Evolutionary conservation across 2,797 vertebrate genomes (phyloP).

Genomic region (Acanthurus leucopareius): DNA sequence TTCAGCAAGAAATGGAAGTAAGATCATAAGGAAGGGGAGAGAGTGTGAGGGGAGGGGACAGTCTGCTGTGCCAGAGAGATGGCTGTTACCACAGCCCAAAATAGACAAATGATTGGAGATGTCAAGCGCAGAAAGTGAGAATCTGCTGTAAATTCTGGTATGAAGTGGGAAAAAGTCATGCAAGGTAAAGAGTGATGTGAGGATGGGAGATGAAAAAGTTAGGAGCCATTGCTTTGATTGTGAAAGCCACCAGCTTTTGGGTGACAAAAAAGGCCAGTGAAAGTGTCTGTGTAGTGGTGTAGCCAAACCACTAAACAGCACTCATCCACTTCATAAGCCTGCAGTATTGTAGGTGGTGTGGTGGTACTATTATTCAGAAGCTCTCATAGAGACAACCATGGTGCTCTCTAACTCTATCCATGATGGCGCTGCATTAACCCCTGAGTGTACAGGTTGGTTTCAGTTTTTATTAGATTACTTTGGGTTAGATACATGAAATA

Average conservation of each 20-base stretch:
- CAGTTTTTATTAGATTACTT: slow-evolving; percentile 52
- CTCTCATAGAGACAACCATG: slow-evolving; percentile 27
- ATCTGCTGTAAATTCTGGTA: slow-evolving; percentile 40
- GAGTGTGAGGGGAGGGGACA: not conserved
- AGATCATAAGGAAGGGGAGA: slow-evolving; percentile 48
- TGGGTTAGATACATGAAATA: slow-evolving; percentile 40
- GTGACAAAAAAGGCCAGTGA: slow-evolving; percentile 32
- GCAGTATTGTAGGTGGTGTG: slow-evolving; percentile 45
- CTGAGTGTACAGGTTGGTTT: slow-evolving; percentile 43
- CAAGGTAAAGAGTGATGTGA: not conserved
- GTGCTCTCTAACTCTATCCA: slow-evolving; percentile 31
- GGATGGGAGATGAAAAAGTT: slow-evolving; percentile 6
- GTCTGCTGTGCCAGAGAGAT: slow-evolving; percentile 22
- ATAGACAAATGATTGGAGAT: slow-evolving; percentile 62
- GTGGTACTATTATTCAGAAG: slow-evolving; percentile 51
- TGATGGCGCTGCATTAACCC: slow-evolving; percentile 47
- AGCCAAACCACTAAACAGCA: slow-evolving; percentile 43
- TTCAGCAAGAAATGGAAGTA: slow-evolving; percentile 54
- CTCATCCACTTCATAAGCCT: slow-evolving; percentile 46
- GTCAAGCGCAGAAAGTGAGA: slow-evolving; percentile 44
- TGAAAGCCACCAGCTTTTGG: slow-evolving; percentile 27
- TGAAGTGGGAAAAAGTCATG: slow-evolving; percentile 18
- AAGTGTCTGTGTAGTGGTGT: slow-evolving; percentile 16
- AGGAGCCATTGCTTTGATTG: slow-evolving; percentile 6
- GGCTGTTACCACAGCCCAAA: slow-evolving; percentile 51